phyloP scores from a whole-genome alignment of 2,888 invertebrate genomes.

The Miltochrista miniata region DNA sequence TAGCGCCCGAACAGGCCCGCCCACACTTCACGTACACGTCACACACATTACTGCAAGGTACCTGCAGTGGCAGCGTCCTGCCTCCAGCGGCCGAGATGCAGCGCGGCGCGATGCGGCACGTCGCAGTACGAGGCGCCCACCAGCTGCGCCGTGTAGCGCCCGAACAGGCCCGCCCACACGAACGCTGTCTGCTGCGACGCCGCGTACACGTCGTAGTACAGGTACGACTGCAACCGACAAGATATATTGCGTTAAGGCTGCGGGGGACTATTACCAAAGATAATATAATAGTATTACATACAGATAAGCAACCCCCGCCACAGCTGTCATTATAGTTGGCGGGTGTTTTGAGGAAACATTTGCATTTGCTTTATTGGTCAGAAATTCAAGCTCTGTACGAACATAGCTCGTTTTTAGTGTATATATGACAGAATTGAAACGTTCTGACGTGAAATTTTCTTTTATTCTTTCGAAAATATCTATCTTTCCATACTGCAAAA shows the following conservation, averaged over 20 bases:
- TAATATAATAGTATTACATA: too few species aligned
- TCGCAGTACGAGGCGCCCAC: conserved; percentile 90
- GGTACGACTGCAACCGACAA: conserved; percentile 70
- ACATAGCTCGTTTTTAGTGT: too few species aligned
- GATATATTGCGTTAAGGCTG: not conserved
- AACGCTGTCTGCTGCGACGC: conserved; percentile 93
- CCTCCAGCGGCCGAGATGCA: conserved; percentile 93
- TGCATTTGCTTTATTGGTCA: too few species aligned
- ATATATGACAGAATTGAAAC: too few species aligned
- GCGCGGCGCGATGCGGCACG: conserved; percentile 93
- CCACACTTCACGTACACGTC: conserved; percentile 93
- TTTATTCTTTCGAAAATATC: too few species aligned
- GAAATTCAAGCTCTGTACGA: too few species aligned
- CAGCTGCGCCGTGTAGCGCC: conserved; percentile 89
- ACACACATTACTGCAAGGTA: not conserved
- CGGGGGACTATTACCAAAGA: too few species aligned
- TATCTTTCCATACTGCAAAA: too few species aligned
- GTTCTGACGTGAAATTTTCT: too few species aligned
- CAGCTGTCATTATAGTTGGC: too few species aligned
- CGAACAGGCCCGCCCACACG: conserved; percentile 93
- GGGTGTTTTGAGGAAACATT: too few species aligned
- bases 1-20: conserved; percentile 92
- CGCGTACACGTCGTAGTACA: conserved; percentile 93
- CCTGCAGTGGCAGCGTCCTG: conserved; percentile 11
- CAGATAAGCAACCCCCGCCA: too few species aligned